phyloP scores from a whole-genome alignment of 2,888 invertebrate genomes.

The Creontiades dilutus region DNA sequence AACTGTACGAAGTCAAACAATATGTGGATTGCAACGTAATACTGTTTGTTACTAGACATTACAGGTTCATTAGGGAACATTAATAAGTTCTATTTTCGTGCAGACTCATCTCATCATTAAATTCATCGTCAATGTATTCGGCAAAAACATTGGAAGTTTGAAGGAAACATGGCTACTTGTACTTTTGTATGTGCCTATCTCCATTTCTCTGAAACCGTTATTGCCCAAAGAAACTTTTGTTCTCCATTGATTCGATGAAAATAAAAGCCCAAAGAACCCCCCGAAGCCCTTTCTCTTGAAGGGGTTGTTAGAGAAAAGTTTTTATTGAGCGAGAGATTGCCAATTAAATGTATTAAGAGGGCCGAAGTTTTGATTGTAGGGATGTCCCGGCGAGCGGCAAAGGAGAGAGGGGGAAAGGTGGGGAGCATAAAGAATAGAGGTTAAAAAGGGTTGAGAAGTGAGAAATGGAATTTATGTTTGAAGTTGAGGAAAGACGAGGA shows the following conservation, averaged over 20 bases:
- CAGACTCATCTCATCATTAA: too few relatives aligned
- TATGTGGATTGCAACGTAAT: too few relatives aligned
- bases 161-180: neutral
- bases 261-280: conserved; percentile 33
- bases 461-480: conserved; percentile 9
- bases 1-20: too few relatives aligned
- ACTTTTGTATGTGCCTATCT: neutral
- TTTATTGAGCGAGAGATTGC: conserved; percentile 53
- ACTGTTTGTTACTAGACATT: neutral
- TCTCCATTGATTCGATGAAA: conserved; percentile 42
- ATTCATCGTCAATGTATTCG: neutral
- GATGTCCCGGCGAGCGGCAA: neutral
- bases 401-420: too few relatives aligned
- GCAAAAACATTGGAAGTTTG: too few relatives aligned
- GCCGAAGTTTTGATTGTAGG: conserved; percentile 46
- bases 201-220: neutral
- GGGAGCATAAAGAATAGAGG: neutral
- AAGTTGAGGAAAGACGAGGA: neutral
- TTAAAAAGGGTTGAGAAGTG: neutral
- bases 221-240: neutral
- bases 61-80: neutral
- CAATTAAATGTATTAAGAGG: conserved; percentile 59
- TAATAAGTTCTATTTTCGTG: neutral
- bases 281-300: neutral
- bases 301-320: conserved; percentile 38